A percentile compares a stretch with the other conserved stretches of the same genome.
Conservation (phyloP, 2,113 vertebrate genomes). For the Reinhardtius hippoglossoides region DNA sequence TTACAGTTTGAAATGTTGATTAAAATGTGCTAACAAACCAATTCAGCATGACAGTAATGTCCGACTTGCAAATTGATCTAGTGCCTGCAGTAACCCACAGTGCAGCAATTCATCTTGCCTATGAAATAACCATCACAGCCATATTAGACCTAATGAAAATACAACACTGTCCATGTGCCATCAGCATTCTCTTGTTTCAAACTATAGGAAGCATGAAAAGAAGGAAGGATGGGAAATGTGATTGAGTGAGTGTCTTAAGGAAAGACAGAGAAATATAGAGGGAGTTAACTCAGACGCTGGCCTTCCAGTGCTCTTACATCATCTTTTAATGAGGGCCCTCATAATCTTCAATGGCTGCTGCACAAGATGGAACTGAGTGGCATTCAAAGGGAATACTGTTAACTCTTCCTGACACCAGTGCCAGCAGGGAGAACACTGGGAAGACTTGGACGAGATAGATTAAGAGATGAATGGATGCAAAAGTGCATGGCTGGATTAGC, state of each 20-base stretch:
- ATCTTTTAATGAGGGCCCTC: conserved; percentile 69
- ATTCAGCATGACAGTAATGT: conserved; percentile 14
- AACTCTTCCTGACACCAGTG: conserved; percentile 53
- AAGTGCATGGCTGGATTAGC: conserved; percentile 46
- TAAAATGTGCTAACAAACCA: conserved; percentile 23
- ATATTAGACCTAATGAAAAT: conserved; percentile 24
- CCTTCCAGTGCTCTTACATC: conserved; percentile 61
- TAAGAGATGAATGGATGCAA: conserved; percentile 39
- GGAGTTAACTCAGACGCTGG: conserved; percentile 10
- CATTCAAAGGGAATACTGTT: conserved; percentile 66
- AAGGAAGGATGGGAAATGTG: conserved; percentile 14
- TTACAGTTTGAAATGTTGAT: conserved; percentile 4
- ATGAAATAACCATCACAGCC: conserved; percentile 1
- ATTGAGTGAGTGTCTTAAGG: conserved; percentile 22
- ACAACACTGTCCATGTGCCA: conserved; percentile 15
- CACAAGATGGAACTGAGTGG: conserved; percentile 33
- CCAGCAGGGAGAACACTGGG: conserved; percentile 34
- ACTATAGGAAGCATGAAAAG: conserved; percentile 20
- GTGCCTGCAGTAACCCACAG: neutral
- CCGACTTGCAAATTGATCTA: conserved; percentile 14
- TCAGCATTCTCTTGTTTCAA: conserved; percentile 8
- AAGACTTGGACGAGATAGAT: conserved; percentile 34
- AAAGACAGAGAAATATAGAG: conserved; percentile 1
- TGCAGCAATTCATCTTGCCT: conserved; percentile 7
- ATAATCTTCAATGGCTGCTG: conserved; percentile 55